Percentiles rank a stretch among this genome's conserved stretches.
Evolutionary conservation across 2,888 invertebrate species (phyloP).

Genomic region (Homarus gammarus): DNA sequence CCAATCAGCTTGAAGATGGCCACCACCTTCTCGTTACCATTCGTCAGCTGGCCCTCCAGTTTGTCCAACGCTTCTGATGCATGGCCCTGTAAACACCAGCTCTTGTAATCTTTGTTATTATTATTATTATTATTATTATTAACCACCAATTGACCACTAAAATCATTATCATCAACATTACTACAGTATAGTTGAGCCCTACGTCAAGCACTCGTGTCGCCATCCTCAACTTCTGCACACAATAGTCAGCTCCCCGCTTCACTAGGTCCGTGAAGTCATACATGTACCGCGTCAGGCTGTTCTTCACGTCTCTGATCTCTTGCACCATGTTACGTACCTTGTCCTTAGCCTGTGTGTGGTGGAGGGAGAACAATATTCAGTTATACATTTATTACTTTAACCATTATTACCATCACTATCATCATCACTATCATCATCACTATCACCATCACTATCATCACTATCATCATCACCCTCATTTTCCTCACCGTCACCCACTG

Average conservation of each 20-base stretch:
- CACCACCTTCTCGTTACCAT: constrained; percentile 47
- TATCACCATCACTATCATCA: no score
- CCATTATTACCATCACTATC: background rate
- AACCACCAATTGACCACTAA: no score
- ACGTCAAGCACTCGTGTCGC: no score
- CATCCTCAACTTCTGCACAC: background rate
- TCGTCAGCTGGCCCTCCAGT: constrained; percentile 31
- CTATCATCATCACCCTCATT: no score
- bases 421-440: background rate
- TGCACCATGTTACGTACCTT: background rate
- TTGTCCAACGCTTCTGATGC: constrained; percentile 13
- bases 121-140: no score
- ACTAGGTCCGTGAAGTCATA: background rate
- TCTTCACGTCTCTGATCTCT: background rate
- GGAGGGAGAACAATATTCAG: no score
- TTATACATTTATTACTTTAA: no score
- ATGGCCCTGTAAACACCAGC: background rate
- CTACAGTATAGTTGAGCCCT: no score
- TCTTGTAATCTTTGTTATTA: no score
- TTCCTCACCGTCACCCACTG: no score
- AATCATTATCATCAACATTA: no score
- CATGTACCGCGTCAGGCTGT: background rate
- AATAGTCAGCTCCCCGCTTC: background rate
- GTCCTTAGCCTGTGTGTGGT: background rate
- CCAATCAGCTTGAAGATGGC: constrained; percentile 54